These are phyloP conservation scores for Pipistrellus pipistrellus DNA, from an alignment of 2,797 vertebrate genomes.

Conservation along the genomic window DNA sequence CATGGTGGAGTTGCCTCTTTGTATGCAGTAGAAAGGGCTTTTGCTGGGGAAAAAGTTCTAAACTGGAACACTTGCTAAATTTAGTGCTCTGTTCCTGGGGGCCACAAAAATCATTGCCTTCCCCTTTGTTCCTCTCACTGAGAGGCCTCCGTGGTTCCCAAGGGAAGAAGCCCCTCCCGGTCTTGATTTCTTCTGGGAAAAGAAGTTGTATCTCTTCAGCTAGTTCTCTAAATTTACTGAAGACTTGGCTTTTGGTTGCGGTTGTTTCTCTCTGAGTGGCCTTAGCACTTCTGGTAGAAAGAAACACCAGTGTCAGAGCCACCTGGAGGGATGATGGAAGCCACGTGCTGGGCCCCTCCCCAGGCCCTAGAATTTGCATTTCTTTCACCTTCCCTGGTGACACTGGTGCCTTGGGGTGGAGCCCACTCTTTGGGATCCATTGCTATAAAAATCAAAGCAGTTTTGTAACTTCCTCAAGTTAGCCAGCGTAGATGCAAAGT, in stretches of 20 bases:
- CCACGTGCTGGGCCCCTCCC: background rate
- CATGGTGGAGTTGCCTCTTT: background rate
- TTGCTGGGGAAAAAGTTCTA: background rate
- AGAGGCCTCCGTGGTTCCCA: background rate
- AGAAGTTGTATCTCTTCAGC: background rate
- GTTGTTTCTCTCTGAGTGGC: background rate
- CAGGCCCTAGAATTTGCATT: background rate
- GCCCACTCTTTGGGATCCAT: background rate
- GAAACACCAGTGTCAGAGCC: background rate
- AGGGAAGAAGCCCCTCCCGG: background rate
- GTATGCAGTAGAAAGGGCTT: background rate
- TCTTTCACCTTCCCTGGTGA: background rate
- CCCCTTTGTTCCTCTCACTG: background rate
- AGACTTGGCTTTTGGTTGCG: background rate
- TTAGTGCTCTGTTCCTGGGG: background rate
- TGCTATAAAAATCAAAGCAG: conserved; percentile 35
- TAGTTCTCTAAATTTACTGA: background rate
- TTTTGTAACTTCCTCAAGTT: conserved; percentile 23
- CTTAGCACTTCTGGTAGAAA: background rate
- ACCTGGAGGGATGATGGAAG: background rate
- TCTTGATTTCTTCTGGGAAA: conserved; percentile 19
- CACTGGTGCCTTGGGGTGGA: background rate
- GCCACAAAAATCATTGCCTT: background rate
- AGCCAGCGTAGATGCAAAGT: conserved; percentile 46
- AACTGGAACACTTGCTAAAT: background rate